Conservation (phyloP, 37 sponge, comb jelly and placozoan species). For the Crambe crambe region DNA sequence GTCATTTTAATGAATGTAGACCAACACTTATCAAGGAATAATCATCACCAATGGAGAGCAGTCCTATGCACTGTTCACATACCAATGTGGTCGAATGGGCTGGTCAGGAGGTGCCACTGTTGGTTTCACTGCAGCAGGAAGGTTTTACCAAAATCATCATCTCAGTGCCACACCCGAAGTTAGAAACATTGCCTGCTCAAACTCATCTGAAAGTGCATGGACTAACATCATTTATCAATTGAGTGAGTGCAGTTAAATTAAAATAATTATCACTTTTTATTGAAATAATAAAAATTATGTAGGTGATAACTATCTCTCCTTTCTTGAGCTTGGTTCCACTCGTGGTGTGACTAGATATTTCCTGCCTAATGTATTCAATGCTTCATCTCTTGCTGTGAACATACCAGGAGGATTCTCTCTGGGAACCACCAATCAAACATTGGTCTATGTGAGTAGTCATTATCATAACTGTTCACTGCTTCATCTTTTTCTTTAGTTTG, state of each 20-base stretch:
- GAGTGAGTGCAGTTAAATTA: neutral
- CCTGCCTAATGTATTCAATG: slow-evolving; percentile 5
- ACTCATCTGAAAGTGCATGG: slow-evolving; percentile 7
- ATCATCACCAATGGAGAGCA: slow-evolving; percentile 17
- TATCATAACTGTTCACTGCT: neutral
- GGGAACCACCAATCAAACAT: slow-evolving; percentile 16
- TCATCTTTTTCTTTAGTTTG: too few relatives aligned
- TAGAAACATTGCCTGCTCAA: slow-evolving; percentile 22
- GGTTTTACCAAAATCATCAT: slow-evolving; percentile 6
- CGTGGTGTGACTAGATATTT: neutral
- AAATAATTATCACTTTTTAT: neutral
- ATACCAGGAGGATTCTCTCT: slow-evolving; percentile 12
- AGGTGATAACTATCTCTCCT: slow-evolving; percentile 22
- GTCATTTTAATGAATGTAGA: slow-evolving; percentile 13
- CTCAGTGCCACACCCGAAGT: neutral
- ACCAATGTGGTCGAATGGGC: slow-evolving; percentile 33
- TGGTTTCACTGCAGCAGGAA: slow-evolving; percentile 37
- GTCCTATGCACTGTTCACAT: slow-evolving; percentile 51
- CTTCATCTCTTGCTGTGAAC: neutral
- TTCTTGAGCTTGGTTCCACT: slow-evolving; percentile 11
- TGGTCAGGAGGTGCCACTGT: slow-evolving; percentile 33
- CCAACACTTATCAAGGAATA: slow-evolving; percentile 50
- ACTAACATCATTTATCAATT: slow-evolving; percentile 26
- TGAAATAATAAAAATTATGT: neutral
- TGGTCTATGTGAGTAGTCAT: slow-evolving; percentile 13